Evolutionary conservation across 1,140 invertebrate species (phyloP).

Genomic region (Mactra quadrangularis): DNA sequence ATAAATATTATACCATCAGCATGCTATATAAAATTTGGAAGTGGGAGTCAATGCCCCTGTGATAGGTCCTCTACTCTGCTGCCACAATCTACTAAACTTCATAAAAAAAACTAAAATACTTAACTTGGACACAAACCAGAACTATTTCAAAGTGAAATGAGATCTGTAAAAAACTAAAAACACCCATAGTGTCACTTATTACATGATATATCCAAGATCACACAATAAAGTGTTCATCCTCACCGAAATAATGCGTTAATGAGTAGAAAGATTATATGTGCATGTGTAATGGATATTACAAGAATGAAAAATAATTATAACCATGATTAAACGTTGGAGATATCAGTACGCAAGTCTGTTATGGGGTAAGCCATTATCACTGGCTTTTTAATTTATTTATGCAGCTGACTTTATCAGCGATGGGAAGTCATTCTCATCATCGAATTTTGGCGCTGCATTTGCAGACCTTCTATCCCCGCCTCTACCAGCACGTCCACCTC

Average conservation of each 20-base stretch:
- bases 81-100: background rate
- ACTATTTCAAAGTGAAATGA: no score
- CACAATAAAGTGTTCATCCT: slow-evolving; percentile 7
- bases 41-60: background rate
- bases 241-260: slow-evolving; percentile 18
- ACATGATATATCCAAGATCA: no score
- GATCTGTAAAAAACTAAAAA: no score
- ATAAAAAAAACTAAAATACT: no score
- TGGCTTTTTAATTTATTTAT: slow-evolving; percentile 58
- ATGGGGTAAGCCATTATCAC: slow-evolving; percentile 17
- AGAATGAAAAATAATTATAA: slow-evolving; percentile 53
- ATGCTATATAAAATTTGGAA: no score
- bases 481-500: slow-evolving; percentile 59
- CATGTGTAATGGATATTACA: slow-evolving; percentile 29
- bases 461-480: slow-evolving; percentile 69
- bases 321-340: slow-evolving; percentile 56
- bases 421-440: slow-evolving; percentile 97
- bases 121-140: no score
- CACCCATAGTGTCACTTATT: no score
- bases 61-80: background rate
- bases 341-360: slow-evolving; percentile 59
- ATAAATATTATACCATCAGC: no score
- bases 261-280: slow-evolving; percentile 12
- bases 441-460: slow-evolving; percentile 93
- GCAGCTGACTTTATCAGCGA: slow-evolving; percentile 82